Conservation (phyloP, 2,888 invertebrate species). For the Tetanocera ferruginea region DNA sequence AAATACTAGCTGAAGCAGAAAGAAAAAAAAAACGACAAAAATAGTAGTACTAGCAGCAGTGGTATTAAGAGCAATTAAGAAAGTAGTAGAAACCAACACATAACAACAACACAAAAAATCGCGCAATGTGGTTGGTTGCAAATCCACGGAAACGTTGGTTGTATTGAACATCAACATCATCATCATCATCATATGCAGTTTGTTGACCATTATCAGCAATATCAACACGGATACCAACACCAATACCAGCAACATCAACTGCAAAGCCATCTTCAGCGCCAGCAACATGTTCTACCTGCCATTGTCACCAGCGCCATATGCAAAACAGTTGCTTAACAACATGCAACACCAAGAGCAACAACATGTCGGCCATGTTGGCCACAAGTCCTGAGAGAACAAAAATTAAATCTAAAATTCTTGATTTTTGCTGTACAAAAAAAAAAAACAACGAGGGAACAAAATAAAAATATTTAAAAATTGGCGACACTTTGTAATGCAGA, state of each 20-base stretch:
- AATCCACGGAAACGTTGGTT: background rate
- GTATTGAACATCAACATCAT: background rate
- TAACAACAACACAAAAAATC: background rate
- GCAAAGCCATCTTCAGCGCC: background rate
- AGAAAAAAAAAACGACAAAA: background rate
- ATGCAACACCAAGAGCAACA: background rate
- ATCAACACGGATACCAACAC: background rate
- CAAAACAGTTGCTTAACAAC: background rate
- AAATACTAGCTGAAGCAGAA: background rate
- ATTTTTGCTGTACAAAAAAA: background rate
- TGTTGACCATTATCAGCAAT: background rate
- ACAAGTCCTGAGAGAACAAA: background rate
- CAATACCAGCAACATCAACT: background rate
- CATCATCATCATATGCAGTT: background rate
- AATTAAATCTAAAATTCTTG: background rate
- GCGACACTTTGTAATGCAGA: background rate
- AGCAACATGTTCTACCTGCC: background rate
- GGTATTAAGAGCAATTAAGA: background rate
- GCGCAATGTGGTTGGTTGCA: background rate
- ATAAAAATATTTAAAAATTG: background rate
- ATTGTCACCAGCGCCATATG: constrained; percentile 1
- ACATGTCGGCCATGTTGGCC: constrained; percentile 14
- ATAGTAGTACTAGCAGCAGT: constrained; percentile 29
- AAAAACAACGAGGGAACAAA: background rate
- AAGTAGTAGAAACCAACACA: constrained; percentile 11